Percentiles rank a stretch among this genome's conserved stretches.
These are phyloP conservation scores for Hippocampus guttulatus DNA, from an alignment of 2,113 vertebrate genomes.

Conservation along the genomic window DNA sequence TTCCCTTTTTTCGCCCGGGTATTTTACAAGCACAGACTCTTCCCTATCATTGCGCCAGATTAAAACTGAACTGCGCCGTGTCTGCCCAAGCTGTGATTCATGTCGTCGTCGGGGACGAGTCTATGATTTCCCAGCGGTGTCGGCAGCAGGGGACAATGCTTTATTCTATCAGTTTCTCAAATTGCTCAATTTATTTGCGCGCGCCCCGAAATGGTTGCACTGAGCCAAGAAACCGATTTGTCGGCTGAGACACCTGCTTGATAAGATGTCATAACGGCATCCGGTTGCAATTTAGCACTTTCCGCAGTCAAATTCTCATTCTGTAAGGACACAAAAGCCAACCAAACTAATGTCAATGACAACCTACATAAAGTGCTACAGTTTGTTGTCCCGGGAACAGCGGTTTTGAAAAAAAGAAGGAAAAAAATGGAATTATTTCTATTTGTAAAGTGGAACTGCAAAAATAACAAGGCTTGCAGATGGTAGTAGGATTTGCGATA, in stretches of 20 bases:
- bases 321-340: slow-evolving; percentile 2
- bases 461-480: neutral
- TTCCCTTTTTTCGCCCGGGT: slow-evolving; percentile 23
- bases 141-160: slow-evolving; percentile 48
- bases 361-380: neutral
- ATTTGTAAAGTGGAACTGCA: neutral
- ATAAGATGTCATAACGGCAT: slow-evolving; percentile 41
- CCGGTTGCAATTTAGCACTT: slow-evolving; percentile 39
- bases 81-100: slow-evolving; percentile 55
- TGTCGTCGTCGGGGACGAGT: slow-evolving; percentile 56
- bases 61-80: slow-evolving; percentile 46
- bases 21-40: slow-evolving; percentile 33
- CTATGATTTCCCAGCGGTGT: slow-evolving; percentile 63
- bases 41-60: slow-evolving; percentile 54
- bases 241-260: slow-evolving; percentile 28
- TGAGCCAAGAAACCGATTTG: slow-evolving; percentile 42
- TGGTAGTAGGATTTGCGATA: neutral
- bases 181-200: slow-evolving; percentile 56
- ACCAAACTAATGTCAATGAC: neutral
- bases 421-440: neutral
- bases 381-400: neutral
- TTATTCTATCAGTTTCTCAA: slow-evolving; percentile 52
- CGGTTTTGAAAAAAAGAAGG: neutral
- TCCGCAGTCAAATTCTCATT: neutral
- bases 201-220: slow-evolving; percentile 41